A percentile compares a stretch with the other conserved stretches of the same genome.
These are phyloP conservation scores for Simalia tracyae DNA, from an alignment of 2,797 vertebrate genomes.

Conservation along the genomic window DNA sequence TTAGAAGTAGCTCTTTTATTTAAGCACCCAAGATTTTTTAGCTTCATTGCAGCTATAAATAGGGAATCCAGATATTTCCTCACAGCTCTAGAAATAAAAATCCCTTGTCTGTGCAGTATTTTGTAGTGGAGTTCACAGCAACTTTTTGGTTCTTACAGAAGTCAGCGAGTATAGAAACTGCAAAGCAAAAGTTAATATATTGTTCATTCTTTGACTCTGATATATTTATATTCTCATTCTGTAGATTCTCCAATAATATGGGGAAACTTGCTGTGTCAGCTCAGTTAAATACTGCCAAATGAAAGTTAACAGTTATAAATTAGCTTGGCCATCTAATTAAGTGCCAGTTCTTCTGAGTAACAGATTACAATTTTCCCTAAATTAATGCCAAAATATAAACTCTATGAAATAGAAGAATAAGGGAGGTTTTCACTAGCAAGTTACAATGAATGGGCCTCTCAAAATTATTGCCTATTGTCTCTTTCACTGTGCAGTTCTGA, in stretches of 20 bases:
- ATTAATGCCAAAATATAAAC: background rate
- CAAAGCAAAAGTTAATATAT: conserved; percentile 25
- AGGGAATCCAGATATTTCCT: conserved; percentile 4
- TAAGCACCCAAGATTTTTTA: conserved; percentile 10
- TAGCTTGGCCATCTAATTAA: conserved; percentile 49
- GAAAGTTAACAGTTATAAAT: conserved; percentile 22
- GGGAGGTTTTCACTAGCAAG: background rate
- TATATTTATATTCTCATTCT: background rate
- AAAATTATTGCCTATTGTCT: background rate
- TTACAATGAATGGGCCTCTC: background rate
- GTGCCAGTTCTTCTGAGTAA: conserved; percentile 23
- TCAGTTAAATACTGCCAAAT: conserved; percentile 18
- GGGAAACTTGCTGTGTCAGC: conserved; percentile 7
- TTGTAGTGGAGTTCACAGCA: background rate
- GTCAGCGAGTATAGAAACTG: conserved; percentile 21
- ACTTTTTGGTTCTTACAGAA: conserved; percentile 39
- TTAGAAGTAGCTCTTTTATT: background rate
- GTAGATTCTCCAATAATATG: conserved; percentile 22
- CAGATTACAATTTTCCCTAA: conserved; percentile 34
- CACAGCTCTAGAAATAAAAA: conserved; percentile 1
- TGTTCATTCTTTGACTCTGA: background rate
- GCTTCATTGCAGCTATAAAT: background rate
- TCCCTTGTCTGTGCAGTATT: background rate
- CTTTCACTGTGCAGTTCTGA: no score
- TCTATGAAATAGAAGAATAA: background rate